These are phyloP conservation scores for Phaethornis superciliosus DNA, from an alignment of 2,113 vertebrate genomes.

Conservation along the genomic window DNA sequence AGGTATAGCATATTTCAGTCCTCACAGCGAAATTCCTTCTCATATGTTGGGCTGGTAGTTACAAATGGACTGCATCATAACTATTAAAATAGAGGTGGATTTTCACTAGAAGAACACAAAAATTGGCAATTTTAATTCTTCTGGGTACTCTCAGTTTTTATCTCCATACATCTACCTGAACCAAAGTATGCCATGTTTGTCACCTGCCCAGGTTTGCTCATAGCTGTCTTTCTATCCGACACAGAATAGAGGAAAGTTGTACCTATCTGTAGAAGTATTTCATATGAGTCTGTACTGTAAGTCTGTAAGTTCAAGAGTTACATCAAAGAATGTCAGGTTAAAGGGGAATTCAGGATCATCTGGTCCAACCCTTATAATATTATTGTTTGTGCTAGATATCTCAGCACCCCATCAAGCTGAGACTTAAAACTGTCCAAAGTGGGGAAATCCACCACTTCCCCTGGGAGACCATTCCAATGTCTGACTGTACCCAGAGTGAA, in stretches of 20 bases:
- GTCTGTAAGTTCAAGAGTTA: neutral
- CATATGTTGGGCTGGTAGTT: accelerated
- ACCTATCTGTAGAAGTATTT: neutral
- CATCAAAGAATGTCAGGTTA: too few species aligned
- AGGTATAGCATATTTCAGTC: too few species aligned
- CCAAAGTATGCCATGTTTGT: neutral
- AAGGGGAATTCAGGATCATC: too few species aligned
- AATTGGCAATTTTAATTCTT: neutral
- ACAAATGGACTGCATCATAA: accelerated
- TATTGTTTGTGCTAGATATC: too few species aligned
- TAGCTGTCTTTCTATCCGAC: neutral
- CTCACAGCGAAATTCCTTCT: neutral
- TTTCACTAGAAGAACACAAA: neutral
- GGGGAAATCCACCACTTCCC: too few species aligned
- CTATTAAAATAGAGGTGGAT: neutral
- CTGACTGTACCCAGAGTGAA: too few species aligned
- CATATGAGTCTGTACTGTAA: accelerated
- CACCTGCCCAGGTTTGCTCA: neutral
- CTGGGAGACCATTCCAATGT: too few species aligned
- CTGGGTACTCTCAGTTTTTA: neutral
- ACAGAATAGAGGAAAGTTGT: neutral
- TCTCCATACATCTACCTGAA: neutral
- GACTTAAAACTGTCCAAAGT: too few species aligned
- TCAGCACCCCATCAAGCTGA: too few species aligned
- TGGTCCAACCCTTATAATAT: too few species aligned